phyloP scores from a whole-genome alignment of 2,888 invertebrate genomes.

The Keiferia lycopersicella region DNA sequence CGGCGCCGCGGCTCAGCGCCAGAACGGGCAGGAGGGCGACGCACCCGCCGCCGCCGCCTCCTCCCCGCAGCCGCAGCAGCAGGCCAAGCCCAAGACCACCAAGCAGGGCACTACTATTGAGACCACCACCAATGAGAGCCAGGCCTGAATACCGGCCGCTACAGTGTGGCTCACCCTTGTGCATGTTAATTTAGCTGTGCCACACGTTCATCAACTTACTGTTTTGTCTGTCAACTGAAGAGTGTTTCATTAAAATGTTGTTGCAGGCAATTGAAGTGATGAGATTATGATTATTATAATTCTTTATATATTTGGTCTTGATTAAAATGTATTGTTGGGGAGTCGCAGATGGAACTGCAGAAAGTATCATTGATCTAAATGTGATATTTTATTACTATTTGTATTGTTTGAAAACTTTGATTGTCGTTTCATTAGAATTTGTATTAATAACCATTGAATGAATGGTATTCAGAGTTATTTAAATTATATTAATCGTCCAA shows the following conservation, averaged over 20 bases:
- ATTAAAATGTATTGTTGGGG: constrained; percentile 50
- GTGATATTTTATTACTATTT: constrained; percentile 68
- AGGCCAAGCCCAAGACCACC: constrained; percentile 60
- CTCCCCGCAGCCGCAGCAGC: constrained; percentile 53
- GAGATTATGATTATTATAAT: constrained; percentile 45
- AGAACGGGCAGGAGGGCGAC: constrained; percentile 63
- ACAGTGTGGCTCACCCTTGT: constrained; percentile 64
- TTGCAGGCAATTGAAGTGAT: constrained; percentile 46
- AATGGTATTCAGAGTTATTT: constrained; percentile 29
- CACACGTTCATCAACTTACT: constrained; percentile 54
- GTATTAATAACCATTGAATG: background rate
- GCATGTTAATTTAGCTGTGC: constrained; percentile 65
- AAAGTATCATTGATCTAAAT: constrained; percentile 71
- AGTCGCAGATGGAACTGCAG: constrained; percentile 64
- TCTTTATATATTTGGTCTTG: constrained; percentile 45
- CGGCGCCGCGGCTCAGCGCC: constrained; percentile 47
- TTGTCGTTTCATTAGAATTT: constrained; percentile 4
- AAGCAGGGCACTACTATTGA: constrained; percentile 67
- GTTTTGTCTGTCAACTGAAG: constrained; percentile 63
- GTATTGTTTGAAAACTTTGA: constrained; percentile 23
- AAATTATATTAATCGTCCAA: constrained; percentile 28
- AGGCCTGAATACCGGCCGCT: constrained; percentile 61
- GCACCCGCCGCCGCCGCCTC: constrained; percentile 51
- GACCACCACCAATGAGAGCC: constrained; percentile 77
- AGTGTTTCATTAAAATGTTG: constrained; percentile 64